Conservation (phyloP, 1,140 invertebrate species). For the Penaeus indicus region DNA sequence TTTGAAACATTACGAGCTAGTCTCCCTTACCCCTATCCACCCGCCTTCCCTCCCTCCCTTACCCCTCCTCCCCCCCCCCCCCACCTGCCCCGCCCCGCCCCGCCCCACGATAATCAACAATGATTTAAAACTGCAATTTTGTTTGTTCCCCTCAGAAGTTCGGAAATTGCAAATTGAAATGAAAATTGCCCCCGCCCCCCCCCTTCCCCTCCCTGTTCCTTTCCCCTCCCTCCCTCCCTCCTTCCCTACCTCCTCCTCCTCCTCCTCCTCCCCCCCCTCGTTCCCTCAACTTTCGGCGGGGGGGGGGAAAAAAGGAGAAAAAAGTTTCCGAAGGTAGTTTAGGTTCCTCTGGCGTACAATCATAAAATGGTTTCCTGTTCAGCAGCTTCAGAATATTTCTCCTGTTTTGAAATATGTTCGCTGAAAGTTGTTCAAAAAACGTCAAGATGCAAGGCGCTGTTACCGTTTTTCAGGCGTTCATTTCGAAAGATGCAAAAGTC, state of each 20-base stretch:
- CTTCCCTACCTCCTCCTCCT: background rate
- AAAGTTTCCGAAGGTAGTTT: background rate
- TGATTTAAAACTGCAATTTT: constrained; percentile 55
- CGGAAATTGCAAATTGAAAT: constrained; percentile 51
- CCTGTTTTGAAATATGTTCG: too few species aligned
- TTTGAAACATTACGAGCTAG: too few species aligned
- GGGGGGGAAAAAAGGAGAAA: background rate
- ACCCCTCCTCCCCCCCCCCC: background rate
- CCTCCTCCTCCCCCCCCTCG: background rate
- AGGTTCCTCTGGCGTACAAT: too few species aligned
- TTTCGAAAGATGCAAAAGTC: too few species aligned
- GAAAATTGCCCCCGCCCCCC: constrained; percentile 36
- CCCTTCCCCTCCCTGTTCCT: background rate
- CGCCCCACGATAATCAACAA: constrained; percentile 43
- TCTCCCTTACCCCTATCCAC: background rate
- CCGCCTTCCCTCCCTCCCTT: background rate
- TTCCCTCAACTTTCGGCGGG: background rate
- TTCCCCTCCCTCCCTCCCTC: background rate
- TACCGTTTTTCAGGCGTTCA: too few species aligned
- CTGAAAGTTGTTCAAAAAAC: too few species aligned
- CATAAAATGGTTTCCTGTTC: too few species aligned
- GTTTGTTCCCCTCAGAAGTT: constrained; percentile 48
- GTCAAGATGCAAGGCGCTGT: too few species aligned
- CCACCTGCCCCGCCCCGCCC: background rate
- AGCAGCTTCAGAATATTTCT: too few species aligned